These are phyloP conservation scores for Pseudomyrmex cubaensis DNA, from an alignment of 1,140 invertebrate genomes.

Conservation along the genomic window DNA sequence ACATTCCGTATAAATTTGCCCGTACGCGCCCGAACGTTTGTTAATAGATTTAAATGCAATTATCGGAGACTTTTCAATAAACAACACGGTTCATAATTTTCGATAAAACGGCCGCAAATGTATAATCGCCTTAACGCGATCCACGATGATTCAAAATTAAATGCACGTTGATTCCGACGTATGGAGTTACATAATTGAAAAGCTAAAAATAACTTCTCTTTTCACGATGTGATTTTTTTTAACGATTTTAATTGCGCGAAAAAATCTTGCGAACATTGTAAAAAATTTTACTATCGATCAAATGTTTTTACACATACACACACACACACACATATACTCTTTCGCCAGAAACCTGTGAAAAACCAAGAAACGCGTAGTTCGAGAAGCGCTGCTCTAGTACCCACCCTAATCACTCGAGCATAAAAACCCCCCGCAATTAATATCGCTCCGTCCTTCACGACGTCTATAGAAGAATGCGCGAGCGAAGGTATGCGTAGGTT, in stretches of 20 bases:
- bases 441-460: conserved; percentile 13
- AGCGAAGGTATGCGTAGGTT: background rate
- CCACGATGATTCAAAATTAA: background rate
- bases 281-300: too few relatives aligned
- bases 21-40: background rate
- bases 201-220: too few relatives aligned
- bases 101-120: background rate
- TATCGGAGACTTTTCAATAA: background rate
- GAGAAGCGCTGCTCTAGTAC: background rate
- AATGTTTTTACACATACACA: background rate
- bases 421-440: conserved; percentile 14
- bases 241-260: too few relatives aligned
- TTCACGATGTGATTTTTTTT: too few relatives aligned
- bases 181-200: too few relatives aligned
- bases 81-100: background rate
- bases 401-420: background rate
- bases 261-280: too few relatives aligned
- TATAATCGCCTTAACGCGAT: background rate
- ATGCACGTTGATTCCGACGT: background rate
- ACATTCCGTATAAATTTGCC: conserved; percentile 23
- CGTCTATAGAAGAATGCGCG: background rate
- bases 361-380: background rate
- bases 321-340: too few relatives aligned
- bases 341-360: too few relatives aligned
- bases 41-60: background rate